Percentiles rank a stretch among this genome's conserved stretches.
Evolutionary conservation across 2,888 invertebrate species (phyloP).

Genomic region (Allolobophora icterica): DNA sequence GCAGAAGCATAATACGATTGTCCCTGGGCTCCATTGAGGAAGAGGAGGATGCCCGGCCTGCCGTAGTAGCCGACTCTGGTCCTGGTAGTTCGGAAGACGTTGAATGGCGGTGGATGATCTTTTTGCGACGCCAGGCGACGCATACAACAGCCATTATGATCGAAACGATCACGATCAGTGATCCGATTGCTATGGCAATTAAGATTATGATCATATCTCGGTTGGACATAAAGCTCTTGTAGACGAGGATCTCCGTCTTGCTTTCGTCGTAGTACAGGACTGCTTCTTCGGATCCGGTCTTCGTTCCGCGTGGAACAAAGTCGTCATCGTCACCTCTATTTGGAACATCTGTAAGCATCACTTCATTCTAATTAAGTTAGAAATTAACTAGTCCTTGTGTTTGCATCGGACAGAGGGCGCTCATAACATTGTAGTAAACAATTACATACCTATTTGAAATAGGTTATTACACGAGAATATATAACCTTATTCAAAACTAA

Average conservation of each 20-base stretch:
- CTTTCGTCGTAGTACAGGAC: constrained; percentile 8
- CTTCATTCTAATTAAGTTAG: no score
- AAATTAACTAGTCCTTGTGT: no score
- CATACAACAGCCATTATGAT: constrained; percentile 25
- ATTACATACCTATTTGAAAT: no score
- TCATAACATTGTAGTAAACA: no score
- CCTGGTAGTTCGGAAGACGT: background rate
- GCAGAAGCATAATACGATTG: background rate
- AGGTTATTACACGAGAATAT: no score
- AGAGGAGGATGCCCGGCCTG: background rate
- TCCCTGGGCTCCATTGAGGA: background rate
- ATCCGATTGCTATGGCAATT: background rate
- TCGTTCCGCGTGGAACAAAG: background rate
- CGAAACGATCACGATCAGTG: constrained; percentile 25
- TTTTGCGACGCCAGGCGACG: constrained; percentile 12
- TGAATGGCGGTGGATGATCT: background rate
- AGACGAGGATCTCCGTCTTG: constrained; percentile 6
- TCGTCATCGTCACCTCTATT: background rate
- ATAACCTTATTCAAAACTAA: no score
- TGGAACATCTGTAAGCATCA: constrained; percentile 25
- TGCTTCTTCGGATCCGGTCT: background rate
- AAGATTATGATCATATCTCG: background rate
- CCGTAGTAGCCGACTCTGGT: background rate
- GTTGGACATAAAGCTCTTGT: background rate
- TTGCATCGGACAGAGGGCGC: no score